Evolutionary conservation across 2,888 invertebrate genomes (phyloP).

Genomic region (Agrochola litura): DNA sequence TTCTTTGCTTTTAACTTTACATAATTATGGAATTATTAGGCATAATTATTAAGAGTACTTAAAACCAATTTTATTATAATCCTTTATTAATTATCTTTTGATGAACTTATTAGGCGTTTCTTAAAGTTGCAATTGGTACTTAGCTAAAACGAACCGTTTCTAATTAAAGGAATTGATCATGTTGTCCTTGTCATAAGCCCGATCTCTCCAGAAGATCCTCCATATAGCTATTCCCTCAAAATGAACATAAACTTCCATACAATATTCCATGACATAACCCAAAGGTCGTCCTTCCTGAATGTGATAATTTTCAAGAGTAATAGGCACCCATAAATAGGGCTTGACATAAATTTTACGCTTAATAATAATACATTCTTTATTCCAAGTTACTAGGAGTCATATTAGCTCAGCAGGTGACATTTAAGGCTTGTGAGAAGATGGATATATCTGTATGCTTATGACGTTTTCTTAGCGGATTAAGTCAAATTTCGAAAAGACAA

Average conservation of each 20-base stretch:
- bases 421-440: constrained; percentile 17
- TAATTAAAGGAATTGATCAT: neutral
- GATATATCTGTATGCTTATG: constrained; percentile 35
- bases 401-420: constrained; percentile 31
- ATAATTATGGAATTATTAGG: neutral
- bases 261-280: constrained; percentile 22
- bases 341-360: constrained; percentile 36
- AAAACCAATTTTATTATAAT: neutral
- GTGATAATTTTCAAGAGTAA: constrained; percentile 56
- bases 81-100: neutral
- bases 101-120: neutral
- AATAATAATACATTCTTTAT: constrained; percentile 19
- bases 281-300: constrained; percentile 14
- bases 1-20: neutral
- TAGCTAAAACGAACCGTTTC: neutral
- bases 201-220: neutral
- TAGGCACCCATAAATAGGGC: constrained; percentile 38
- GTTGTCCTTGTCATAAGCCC: neutral
- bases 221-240: neutral
- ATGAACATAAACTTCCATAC: neutral
- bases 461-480: constrained; percentile 27
- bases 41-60: neutral
- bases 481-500: neutral
- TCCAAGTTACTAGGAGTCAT: constrained; percentile 10
- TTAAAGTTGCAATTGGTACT: neutral